phyloP scores from a whole-genome alignment of 1,140 invertebrate genomes.

The Conopomorpha cramerella region DNA sequence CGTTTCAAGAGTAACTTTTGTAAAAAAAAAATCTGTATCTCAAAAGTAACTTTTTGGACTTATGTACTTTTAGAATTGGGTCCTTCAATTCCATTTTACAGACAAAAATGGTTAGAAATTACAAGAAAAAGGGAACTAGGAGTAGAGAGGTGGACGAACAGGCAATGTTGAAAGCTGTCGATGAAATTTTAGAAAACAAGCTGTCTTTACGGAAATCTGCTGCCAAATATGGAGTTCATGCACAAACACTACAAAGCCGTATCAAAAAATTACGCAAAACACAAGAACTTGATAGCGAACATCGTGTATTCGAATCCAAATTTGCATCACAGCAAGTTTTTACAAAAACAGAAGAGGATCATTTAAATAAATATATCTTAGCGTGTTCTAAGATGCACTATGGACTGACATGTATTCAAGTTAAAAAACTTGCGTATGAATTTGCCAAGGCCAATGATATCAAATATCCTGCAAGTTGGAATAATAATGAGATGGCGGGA shows the following conservation, averaged over 20 bases:
- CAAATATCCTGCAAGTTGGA: constrained; percentile 12
- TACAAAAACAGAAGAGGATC: constrained; percentile 9
- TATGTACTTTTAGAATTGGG: too few relatives aligned
- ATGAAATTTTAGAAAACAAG: constrained; percentile 11
- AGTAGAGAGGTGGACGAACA: constrained; percentile 4
- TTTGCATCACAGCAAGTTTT: constrained; percentile 10
- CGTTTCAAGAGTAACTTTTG: too few relatives aligned
- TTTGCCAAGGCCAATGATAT: constrained; percentile 19
- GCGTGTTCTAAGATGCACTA: constrained; percentile 24
- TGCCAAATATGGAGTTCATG: constrained; percentile 13
- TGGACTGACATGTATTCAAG: constrained; percentile 18
- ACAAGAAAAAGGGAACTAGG: constrained; percentile 4
- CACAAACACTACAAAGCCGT: constrained; percentile 11
- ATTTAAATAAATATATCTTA: constrained; percentile 11
- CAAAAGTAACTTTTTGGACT: too few relatives aligned
- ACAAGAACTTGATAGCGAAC: constrained; percentile 6
- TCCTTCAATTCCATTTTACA: too few relatives aligned
- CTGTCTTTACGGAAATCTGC: constrained; percentile 14
- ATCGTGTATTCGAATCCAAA: constrained; percentile 6
- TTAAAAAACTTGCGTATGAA: constrained; percentile 24
- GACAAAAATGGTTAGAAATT: constrained; percentile 1
- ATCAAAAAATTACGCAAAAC: constrained; percentile 12
- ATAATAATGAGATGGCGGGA: constrained; percentile 12
- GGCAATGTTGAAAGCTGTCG: constrained; percentile 8
- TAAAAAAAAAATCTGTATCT: too few relatives aligned